A percentile compares a stretch with the other conserved stretches of the same genome.
Conservation (phyloP, 2,888 invertebrate species). For the Drosophila dives region DNA sequence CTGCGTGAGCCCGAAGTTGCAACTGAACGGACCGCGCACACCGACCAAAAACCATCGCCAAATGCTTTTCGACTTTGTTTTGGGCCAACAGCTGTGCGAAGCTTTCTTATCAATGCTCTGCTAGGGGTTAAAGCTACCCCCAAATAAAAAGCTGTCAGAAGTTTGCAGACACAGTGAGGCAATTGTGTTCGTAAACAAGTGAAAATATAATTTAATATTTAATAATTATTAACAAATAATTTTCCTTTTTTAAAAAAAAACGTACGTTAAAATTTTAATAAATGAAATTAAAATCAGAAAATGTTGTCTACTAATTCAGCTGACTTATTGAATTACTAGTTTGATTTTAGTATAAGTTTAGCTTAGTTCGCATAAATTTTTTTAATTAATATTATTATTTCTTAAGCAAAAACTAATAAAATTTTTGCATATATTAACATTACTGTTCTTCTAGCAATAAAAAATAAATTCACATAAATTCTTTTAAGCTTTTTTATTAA, state of each 20-base stretch:
- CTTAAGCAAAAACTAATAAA: too few relatives aligned
- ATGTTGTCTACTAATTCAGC: background rate
- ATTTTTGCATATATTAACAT: background rate
- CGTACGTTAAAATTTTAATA: background rate
- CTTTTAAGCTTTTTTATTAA: background rate
- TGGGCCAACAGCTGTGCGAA: constrained; percentile 64
- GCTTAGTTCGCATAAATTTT: background rate
- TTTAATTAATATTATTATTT: background rate
- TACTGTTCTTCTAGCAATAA: constrained; percentile 70
- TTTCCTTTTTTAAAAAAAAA: background rate
- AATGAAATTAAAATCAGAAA: background rate
- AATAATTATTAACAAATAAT: background rate
- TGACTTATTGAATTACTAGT: background rate
- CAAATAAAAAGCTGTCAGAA: constrained; percentile 46
- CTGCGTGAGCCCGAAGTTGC: constrained; percentile 58
- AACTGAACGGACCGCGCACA: constrained; percentile 63
- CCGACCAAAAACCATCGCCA: constrained; percentile 34
- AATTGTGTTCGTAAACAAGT: background rate
- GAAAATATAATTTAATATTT: background rate
- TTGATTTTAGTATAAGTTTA: background rate
- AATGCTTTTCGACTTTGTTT: constrained; percentile 61
- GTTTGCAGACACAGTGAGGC: constrained; percentile 49
- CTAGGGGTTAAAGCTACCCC: constrained; percentile 54
- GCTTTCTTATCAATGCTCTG: constrained; percentile 69
- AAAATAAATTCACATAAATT: background rate